Evolutionary conservation across 2,888 invertebrate species (phyloP).

Genomic region (Hipparchia semele): DNA sequence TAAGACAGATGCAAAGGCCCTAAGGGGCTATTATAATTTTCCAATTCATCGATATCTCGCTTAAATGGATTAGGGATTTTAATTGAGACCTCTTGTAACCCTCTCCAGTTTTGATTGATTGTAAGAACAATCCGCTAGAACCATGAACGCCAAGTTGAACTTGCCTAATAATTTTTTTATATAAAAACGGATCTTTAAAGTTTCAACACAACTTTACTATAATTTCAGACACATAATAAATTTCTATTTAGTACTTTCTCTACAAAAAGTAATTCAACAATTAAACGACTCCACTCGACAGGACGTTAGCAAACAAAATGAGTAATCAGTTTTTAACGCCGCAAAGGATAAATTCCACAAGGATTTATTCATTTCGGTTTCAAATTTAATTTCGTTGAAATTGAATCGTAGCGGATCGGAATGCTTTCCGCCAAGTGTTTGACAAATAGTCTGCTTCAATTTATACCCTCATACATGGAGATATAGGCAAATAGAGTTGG

Average conservation of each 20-base stretch:
- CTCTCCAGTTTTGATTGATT: conserved; percentile 20
- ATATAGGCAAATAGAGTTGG: no score
- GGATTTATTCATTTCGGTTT: conserved; percentile 63
- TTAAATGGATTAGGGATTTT: conserved; percentile 25
- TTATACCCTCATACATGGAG: conserved; percentile 46
- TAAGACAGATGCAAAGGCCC: conserved; percentile 32
- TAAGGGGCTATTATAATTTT: conserved; percentile 31
- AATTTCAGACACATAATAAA: background rate
- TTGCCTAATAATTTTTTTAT: no score
- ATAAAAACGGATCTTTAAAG: no score
- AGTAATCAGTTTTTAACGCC: conserved; percentile 20
- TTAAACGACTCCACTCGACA: background rate
- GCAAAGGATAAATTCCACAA: conserved; percentile 22
- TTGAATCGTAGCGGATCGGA: conserved; percentile 70
- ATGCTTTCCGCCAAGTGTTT: conserved; percentile 70
- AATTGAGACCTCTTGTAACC: conserved; percentile 19
- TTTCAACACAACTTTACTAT: no score
- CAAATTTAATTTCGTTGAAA: conserved; percentile 77
- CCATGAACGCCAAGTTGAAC: no score
- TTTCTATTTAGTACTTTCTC: background rate
- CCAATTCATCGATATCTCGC: conserved; percentile 30
- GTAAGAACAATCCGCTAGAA: conserved; percentile 8
- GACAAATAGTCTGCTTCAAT: conserved; percentile 75
- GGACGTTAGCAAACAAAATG: conserved; percentile 3
- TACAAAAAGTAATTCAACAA: background rate